phyloP scores from a whole-genome alignment of 2,797 vertebrate genomes.

The Cuniculus paca region DNA sequence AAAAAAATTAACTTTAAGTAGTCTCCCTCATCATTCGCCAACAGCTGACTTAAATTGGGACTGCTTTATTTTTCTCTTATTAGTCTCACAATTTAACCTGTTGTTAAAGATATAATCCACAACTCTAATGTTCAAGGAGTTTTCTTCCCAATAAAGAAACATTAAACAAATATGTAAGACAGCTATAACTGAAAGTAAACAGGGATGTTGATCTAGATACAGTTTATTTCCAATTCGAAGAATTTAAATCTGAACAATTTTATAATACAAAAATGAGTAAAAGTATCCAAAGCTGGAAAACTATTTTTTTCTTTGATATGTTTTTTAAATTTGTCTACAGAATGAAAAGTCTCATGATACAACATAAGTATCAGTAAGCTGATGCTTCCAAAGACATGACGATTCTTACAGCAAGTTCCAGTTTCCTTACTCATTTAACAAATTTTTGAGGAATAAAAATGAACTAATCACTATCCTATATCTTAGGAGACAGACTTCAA shows the following conservation, averaged over 20 bases:
- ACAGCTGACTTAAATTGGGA: conserved; percentile 6
- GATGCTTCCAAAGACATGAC: conserved; percentile 25
- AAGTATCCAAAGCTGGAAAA: conserved; percentile 30
- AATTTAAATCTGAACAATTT: conserved; percentile 58
- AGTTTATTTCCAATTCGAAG: conserved; percentile 53
- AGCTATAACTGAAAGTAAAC: conserved; percentile 40
- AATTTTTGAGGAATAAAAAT: conserved; percentile 61
- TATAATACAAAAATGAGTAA: conserved; percentile 36
- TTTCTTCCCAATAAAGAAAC: conserved; percentile 41
- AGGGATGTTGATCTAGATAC: conserved; percentile 25
- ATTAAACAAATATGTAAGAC: conserved; percentile 43
- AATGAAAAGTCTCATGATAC: not conserved
- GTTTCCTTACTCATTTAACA: conserved; percentile 48
- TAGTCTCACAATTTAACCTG: conserved; percentile 42
- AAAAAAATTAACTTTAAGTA: conserved; percentile 19
- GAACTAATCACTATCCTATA: conserved; percentile 24
- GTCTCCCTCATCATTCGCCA: conserved; percentile 22
- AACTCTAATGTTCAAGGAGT: conserved; percentile 34
- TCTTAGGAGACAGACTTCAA: conserved; percentile 4
- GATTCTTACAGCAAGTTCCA: conserved; percentile 42
- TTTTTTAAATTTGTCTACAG: conserved; percentile 34
- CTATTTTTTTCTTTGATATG: not conserved
- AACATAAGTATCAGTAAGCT: conserved; percentile 52
- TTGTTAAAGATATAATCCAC: conserved; percentile 50
- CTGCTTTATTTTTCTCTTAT: conserved; percentile 45